phyloP scores from a whole-genome alignment of 2,797 vertebrate species.

The Pelobates cultripes region DNA sequence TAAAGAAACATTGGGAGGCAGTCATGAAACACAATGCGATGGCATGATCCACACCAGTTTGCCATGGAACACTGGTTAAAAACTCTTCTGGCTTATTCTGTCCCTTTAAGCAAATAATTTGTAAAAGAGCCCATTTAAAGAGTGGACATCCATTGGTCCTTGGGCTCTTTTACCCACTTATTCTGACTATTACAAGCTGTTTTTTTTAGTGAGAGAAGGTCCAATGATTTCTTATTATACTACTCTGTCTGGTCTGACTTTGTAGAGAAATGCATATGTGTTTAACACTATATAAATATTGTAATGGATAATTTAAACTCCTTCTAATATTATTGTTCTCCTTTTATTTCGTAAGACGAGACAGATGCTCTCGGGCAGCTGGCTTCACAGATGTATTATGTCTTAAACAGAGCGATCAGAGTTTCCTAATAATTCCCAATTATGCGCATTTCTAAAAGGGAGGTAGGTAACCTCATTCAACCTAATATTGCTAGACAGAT shows the following conservation, averaged over 20 bases:
- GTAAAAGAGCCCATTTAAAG: too few species aligned
- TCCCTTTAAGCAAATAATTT: too few species aligned
- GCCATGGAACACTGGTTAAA: too few species aligned
- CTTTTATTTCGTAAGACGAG: constrained; percentile 17
- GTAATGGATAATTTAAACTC: constrained; percentile 23
- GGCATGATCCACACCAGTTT: too few species aligned
- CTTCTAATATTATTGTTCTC: constrained; percentile 33
- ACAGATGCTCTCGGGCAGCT: constrained; percentile 26
- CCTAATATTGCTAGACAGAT: constrained; percentile 17
- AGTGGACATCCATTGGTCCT: too few species aligned
- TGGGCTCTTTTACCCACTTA: too few species aligned
- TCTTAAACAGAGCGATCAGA: not conserved
- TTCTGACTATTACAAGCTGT: too few species aligned
- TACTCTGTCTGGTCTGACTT: not conserved
- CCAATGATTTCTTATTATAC: too few species aligned
- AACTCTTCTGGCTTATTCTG: too few species aligned
- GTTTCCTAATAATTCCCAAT: constrained; percentile 32
- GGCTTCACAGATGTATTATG: constrained; percentile 23
- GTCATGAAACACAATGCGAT: too few species aligned
- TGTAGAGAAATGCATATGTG: not conserved
- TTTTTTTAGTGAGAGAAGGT: too few species aligned
- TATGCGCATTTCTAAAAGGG: constrained; percentile 39
- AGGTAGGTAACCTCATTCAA: constrained; percentile 15
- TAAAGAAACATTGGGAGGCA: too few species aligned
- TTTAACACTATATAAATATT: not conserved